phyloP scores from a whole-genome alignment of 2,888 invertebrate species.

The Pardosa pseudoannulata region DNA sequence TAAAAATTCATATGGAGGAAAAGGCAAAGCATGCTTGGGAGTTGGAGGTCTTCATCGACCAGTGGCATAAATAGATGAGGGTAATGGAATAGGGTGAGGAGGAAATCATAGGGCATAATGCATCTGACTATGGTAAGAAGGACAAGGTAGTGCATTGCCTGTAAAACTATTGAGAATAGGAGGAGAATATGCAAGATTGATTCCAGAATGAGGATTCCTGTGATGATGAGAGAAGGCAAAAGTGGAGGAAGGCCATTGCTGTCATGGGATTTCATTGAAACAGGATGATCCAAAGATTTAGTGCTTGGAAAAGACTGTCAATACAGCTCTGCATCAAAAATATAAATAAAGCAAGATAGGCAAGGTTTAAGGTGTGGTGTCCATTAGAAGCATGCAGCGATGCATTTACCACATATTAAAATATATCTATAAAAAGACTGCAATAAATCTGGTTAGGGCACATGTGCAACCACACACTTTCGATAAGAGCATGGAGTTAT shows the following conservation, averaged over 20 bases:
- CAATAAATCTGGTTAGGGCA: neutral
- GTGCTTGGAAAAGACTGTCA: constrained; percentile 76
- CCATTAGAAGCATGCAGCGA: constrained; percentile 16
- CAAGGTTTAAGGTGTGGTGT: neutral
- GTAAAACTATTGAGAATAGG: constrained; percentile 68
- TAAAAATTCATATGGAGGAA: constrained; percentile 72
- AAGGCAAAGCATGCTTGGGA: constrained; percentile 70
- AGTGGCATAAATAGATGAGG: constrained; percentile 73
- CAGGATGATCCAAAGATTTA: constrained; percentile 75
- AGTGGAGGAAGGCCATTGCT: constrained; percentile 73
- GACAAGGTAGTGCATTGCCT: constrained; percentile 73
- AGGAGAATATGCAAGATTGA: constrained; percentile 68
- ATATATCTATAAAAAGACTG: neutral
- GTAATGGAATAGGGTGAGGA: constrained; percentile 70
- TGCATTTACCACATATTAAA: neutral
- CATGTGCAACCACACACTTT: no score
- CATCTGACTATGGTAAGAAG: constrained; percentile 73
- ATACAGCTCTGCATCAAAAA: constrained; percentile 75
- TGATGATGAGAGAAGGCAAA: constrained; percentile 72
- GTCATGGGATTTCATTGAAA: constrained; percentile 72
- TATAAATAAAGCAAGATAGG: constrained; percentile 36
- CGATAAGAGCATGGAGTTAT: no score
- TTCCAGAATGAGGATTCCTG: constrained; percentile 69
- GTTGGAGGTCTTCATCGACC: constrained; percentile 71
- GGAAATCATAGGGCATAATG: constrained; percentile 73